A percentile compares a stretch with the other conserved stretches of the same genome.
phyloP scores from a whole-genome alignment of 2,113 vertebrate species.

The Colistium nudipinnis region DNA sequence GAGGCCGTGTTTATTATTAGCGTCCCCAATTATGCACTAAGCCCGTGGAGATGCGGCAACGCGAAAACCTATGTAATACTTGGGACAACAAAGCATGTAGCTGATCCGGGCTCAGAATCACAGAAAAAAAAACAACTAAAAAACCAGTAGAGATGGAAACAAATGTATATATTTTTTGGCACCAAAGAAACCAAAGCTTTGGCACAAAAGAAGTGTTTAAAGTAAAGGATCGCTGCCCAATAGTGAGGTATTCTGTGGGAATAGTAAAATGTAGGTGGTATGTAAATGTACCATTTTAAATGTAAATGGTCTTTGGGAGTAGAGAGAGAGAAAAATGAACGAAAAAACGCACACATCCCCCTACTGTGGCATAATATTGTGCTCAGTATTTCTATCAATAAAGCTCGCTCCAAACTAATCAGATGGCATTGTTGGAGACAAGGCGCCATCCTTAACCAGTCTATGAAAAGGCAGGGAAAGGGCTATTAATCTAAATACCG shows the following conservation, averaged over 20 bases:
- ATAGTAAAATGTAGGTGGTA: conserved; percentile 1
- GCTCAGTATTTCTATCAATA: not conserved
- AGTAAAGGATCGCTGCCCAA: not conserved
- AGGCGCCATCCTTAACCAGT: conserved; percentile 2
- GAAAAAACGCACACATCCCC: too few relatives aligned
- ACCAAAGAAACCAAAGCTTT: not conserved
- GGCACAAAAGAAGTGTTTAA: not conserved
- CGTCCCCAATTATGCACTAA: not conserved
- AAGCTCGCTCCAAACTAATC: conserved; percentile 9
- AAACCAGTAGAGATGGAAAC: not conserved
- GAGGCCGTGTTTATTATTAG: not conserved
- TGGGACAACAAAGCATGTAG: conserved; percentile 3
- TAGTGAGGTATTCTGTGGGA: not conserved
- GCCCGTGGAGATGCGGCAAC: conserved; percentile 10
- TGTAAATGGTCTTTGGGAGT: conserved; percentile 9
- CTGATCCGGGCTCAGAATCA: conserved; percentile 36
- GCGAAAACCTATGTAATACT: conserved; percentile 25
- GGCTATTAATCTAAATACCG: not conserved
- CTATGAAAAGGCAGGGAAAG: not conserved
- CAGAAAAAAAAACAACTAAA: not conserved
- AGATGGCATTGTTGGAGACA: not conserved
- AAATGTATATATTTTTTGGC: not conserved
- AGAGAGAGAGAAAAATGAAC: fast-evolving
- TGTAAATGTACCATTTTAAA: too few relatives aligned
- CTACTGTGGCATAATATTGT: conserved; percentile 1